These are phyloP conservation scores for Capra hircus DNA, from an alignment of 2,113 vertebrate species.

Conservation along the genomic window DNA sequence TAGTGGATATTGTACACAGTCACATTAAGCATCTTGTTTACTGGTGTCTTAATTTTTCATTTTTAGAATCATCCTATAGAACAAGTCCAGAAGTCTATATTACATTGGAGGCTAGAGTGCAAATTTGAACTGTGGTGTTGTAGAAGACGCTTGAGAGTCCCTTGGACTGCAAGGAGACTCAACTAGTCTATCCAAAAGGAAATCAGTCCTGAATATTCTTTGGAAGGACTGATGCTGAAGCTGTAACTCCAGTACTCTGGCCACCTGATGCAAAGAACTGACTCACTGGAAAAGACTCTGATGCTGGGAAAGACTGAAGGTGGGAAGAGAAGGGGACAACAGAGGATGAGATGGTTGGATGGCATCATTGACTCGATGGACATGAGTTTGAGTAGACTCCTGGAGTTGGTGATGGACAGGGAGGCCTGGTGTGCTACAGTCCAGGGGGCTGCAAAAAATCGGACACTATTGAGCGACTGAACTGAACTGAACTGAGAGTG, in stretches of 20 bases:
- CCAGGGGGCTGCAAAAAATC: neutral
- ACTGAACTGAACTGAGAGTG: neutral
- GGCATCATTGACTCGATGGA: fast-evolving
- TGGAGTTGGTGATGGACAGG: neutral
- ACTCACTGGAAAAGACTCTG: neutral
- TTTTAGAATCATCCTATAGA: neutral
- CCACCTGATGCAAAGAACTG: neutral
- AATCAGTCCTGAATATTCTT: neutral
- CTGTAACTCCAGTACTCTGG: neutral
- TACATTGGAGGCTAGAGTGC: neutral
- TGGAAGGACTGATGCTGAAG: neutral
- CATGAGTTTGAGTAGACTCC: neutral
- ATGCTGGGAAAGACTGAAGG: neutral
- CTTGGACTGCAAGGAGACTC: neutral
- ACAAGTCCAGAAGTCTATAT: neutral
- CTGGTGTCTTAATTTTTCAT: neutral
- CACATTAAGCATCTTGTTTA: neutral
- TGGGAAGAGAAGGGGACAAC: fast-evolving
- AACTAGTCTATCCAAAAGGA: neutral
- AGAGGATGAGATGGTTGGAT: neutral
- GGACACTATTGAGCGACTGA: neutral
- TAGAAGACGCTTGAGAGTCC: neutral
- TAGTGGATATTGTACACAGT: neutral
- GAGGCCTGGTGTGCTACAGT: neutral
- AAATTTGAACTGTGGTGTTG: neutral